Base-by-base conservation (phyloP, 2,113 vertebrate species). In the Galemys pyrenaicus region DNA sequence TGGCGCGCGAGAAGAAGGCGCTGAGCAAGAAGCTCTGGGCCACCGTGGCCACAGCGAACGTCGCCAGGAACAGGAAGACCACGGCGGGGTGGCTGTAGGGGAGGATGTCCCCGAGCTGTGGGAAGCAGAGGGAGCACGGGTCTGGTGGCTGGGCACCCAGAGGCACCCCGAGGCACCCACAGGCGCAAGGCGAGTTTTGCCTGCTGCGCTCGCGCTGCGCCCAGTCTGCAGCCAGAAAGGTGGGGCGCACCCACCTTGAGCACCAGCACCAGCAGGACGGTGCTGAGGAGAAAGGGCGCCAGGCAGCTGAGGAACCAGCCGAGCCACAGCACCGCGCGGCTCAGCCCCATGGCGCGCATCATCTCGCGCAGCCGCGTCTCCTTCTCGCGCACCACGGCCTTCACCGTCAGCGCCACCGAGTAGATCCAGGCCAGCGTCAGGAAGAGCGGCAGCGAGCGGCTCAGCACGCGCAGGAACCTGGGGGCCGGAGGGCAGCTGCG, bases 341-440 rank as follows among this genome's bases (percentile, higher is more conserved):
- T 97, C 79, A 99, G 98, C 30, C 99, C 99, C 99, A 99, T 99
- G 32, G 99, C 98, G 91, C 98, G 98, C 99, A 99, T 99, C 65
- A 99, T 99, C 97, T 99, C 99, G 65, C 99, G 99, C 88, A 99
- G 98, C 9, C 99, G 98, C 0, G 98, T 99, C 96, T 99, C 99
- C 97, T 99, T 99, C 97, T 99, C 99, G 0, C 99, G 99, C 86
- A 99, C 99, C 95, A 99, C 97, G 0, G 98, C 98, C 97, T 99
- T 99, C 96, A 99, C 98, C 51, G 99, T 99, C 98, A 99, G 99
- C 17, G 99, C 99, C 97, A 99, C 99, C 0, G 99, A 99, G 97
- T 99, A 99, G 98, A 99, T 99, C 99, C 99, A 99, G 4, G 99
- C 98, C 96, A 99, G 98, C 0, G 98, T 99, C 98, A 99, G 98